Percentiles rank a stretch among this genome's conserved stretches.
Conservation (phyloP, 2,797 vertebrate genomes). For the Clarias fuscus region DNA sequence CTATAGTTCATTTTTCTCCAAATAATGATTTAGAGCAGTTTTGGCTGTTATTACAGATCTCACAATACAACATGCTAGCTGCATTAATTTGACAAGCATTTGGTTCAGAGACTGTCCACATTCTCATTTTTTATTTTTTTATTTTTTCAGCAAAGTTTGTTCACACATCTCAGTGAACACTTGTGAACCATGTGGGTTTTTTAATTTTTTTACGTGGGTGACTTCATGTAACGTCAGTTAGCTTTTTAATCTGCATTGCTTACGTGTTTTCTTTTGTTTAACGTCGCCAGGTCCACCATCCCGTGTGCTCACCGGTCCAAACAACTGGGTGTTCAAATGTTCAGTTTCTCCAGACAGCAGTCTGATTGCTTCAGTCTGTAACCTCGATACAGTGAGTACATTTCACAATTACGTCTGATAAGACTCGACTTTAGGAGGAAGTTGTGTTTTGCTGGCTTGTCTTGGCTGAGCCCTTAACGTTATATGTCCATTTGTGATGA, state of each 20-base stretch:
- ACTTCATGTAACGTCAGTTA: neutral
- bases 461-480: neutral
- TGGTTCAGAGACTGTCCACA: neutral
- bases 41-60: neutral
- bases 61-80: neutral
- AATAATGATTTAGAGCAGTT: neutral
- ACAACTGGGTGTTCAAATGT: conserved; percentile 93
- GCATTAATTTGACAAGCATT: neutral
- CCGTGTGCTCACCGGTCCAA: conserved; percentile 87
- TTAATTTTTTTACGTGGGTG: neutral
- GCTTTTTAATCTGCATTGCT: neutral
- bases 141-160: neutral
- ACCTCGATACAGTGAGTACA: conserved; percentile 83
- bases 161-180: neutral
- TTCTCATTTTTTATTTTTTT: neutral
- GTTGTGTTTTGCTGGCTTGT: neutral
- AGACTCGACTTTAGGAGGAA: neutral
- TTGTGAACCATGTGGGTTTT: neutral
- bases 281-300: conserved; percentile 79
- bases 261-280: neutral
- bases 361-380: conserved; percentile 90
- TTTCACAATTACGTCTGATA: neutral
- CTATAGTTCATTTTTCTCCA: neutral
- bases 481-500: neutral
- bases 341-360: conserved; percentile 91